Conservation (phyloP, 1,140 invertebrate genomes). For the Megathymus violae region DNA sequence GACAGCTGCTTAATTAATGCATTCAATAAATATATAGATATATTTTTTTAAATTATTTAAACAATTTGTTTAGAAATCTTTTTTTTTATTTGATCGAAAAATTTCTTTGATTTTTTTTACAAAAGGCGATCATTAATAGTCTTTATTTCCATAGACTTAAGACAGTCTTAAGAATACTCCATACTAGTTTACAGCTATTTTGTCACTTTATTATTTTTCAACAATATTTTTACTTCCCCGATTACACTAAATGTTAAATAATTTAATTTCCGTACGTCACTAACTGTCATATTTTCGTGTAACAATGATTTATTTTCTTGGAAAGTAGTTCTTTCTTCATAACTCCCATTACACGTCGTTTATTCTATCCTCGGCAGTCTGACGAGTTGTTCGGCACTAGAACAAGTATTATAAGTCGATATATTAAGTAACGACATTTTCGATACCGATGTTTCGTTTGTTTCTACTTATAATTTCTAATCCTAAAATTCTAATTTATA, state of each 20-base stretch:
- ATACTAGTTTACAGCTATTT: constrained; percentile 27
- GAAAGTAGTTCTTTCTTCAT: constrained; percentile 31
- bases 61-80: not conserved
- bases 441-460: not conserved
- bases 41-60: constrained; percentile 2
- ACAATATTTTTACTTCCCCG: constrained; percentile 13
- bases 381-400: constrained; percentile 20
- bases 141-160: constrained; percentile 35
- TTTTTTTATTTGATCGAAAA: not conserved
- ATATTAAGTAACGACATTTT: constrained; percentile 8
- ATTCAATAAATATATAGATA: not conserved
- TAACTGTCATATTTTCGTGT: constrained; percentile 20
- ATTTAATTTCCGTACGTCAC: constrained; percentile 33
- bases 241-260: not conserved
- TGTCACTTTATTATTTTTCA: constrained; percentile 23
- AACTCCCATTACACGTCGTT: constrained; percentile 29
- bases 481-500: no score
- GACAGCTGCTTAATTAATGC: not conserved
- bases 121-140: constrained; percentile 21
- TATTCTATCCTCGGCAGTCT: constrained; percentile 22
- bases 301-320: constrained; percentile 33
- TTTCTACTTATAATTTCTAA: constrained; percentile 33
- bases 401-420: constrained; percentile 2
- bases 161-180: constrained; percentile 23
- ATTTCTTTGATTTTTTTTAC: constrained; percentile 24